Conservation (phyloP, 2,113 vertebrate species). For the Bubo bubo region DNA sequence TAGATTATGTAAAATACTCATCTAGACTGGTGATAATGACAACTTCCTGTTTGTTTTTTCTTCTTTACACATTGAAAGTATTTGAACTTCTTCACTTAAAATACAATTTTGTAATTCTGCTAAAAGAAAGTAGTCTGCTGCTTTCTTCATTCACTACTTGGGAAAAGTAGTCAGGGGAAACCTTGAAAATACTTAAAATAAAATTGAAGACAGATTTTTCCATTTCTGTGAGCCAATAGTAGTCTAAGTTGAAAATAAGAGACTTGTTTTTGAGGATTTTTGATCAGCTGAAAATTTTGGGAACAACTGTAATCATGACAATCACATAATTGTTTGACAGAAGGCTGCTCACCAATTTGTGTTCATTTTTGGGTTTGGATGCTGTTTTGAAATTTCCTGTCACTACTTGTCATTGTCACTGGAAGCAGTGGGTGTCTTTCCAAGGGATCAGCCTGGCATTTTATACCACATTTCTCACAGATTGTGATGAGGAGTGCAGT, state of each 20-base stretch:
- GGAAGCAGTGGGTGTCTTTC: background rate
- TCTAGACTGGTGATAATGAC: background rate
- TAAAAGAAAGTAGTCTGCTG: background rate
- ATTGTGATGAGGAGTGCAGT: background rate
- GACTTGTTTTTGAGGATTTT: background rate
- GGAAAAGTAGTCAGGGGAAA: background rate
- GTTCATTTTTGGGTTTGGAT: background rate
- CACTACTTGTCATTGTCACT: background rate
- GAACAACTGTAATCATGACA: background rate
- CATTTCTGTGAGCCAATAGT: background rate
- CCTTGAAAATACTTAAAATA: background rate
- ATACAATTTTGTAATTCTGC: background rate
- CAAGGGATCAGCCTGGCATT: background rate
- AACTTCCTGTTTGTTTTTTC: background rate
- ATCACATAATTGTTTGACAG: background rate
- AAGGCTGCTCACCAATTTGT: background rate
- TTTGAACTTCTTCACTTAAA: background rate
- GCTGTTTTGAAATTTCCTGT: conserved; percentile 4
- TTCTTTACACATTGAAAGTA: background rate
- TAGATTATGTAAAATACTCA: background rate
- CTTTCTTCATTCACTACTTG: background rate
- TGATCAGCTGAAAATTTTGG: background rate
- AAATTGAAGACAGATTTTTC: background rate
- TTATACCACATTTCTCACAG: background rate
- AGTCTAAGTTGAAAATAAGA: background rate